Percentiles rank a stretch among this genome's conserved stretches.
These are phyloP conservation scores for Acipenser transmontanus DNA, from an alignment of 2,797 vertebrate genomes.

Conservation along the genomic window DNA sequence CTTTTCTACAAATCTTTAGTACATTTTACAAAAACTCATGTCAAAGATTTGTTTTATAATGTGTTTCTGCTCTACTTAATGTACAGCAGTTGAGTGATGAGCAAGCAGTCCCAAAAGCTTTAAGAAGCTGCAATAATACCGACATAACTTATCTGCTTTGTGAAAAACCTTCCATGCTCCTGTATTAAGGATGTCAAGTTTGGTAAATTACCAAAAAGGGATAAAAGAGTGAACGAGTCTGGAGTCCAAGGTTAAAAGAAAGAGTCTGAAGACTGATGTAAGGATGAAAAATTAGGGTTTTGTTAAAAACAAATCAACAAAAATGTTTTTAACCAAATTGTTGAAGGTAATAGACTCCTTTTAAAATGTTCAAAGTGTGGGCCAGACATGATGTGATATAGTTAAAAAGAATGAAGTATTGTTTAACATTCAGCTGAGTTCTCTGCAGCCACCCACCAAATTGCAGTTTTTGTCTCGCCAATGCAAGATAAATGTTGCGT, in stretches of 20 bases:
- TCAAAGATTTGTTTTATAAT: too few relatives aligned
- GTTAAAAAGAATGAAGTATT: slow-evolving; percentile 27
- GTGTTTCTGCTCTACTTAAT: too few relatives aligned
- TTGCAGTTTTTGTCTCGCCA: slow-evolving; percentile 43
- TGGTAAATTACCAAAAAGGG: slow-evolving; percentile 4
- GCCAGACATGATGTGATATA: slow-evolving; percentile 34
- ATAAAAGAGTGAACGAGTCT: slow-evolving; percentile 27
- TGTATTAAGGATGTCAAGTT: neutral
- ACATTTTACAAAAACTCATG: too few relatives aligned
- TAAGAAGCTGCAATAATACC: neutral
- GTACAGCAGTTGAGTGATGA: too few relatives aligned
- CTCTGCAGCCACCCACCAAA: slow-evolving; percentile 48
- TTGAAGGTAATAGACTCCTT: slow-evolving; percentile 39
- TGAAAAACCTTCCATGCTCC: neutral
- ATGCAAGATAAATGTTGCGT: slow-evolving; percentile 40
- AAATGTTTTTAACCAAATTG: slow-evolving; percentile 14
- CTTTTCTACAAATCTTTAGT: too few relatives aligned
- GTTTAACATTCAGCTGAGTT: slow-evolving; percentile 31
- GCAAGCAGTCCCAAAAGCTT: neutral
- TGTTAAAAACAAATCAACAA: slow-evolving; percentile 1
- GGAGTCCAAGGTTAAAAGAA: slow-evolving; percentile 18
- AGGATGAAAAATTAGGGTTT: neutral
- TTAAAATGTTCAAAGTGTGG: slow-evolving; percentile 28
- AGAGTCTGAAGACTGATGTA: slow-evolving; percentile 26
- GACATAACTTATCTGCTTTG: neutral